Conservation (phyloP, 2,797 vertebrate species). For the Sphenodon punctatus region DNA sequence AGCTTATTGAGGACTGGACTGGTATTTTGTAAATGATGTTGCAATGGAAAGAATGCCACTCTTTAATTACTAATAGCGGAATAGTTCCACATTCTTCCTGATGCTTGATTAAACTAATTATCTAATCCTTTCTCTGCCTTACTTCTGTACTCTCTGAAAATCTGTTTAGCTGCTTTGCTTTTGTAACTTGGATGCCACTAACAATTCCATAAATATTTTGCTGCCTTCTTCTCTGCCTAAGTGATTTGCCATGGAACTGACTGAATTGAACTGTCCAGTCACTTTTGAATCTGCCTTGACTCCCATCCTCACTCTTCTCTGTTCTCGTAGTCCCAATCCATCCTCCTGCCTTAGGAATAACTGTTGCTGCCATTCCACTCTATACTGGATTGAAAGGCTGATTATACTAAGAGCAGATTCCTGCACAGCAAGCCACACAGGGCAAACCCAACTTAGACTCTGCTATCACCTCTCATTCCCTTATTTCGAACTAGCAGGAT, state of each 20-base stretch:
- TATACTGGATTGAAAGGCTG: no score
- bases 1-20: conserved; percentile 51
- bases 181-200: not conserved
- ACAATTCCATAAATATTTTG: not conserved
- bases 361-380: no score
- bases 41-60: conserved; percentile 41
- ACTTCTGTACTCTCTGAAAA: no score
- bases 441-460: no score
- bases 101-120: not conserved
- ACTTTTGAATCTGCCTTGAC: not conserved
- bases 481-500: no score
- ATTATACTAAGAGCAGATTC: no score
- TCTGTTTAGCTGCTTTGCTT: not conserved
- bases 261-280: not conserved
- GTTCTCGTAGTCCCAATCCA: no score
- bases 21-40: conserved; percentile 43
- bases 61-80: not conserved
- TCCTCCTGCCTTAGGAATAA: no score
- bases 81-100: conserved; percentile 32
- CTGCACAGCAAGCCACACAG: no score
- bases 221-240: not conserved
- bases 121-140: no score
- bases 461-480: no score
- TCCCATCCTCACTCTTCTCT: not conserved
- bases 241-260: not conserved